phyloP scores from a whole-genome alignment of 2,113 vertebrate genomes.

The Kobus ellipsiprymnus region DNA sequence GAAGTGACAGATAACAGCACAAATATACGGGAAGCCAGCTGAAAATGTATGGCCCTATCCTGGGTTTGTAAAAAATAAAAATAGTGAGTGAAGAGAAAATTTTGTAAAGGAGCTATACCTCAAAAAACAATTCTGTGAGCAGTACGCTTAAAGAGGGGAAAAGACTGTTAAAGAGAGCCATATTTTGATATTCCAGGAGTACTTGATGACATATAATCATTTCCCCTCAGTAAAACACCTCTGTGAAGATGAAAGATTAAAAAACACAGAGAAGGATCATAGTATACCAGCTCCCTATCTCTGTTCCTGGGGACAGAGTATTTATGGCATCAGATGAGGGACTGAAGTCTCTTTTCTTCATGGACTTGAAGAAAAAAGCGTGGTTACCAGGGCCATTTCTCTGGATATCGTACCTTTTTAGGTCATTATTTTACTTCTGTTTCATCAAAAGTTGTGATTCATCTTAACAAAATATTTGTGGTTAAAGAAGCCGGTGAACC shows the following conservation, averaged over 20 bases:
- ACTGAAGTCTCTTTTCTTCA: slow-evolving; percentile 14
- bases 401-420: not conserved
- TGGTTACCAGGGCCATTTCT: not conserved
- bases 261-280: not conserved
- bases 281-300: not conserved
- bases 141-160: not conserved
- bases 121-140: slow-evolving; percentile 24
- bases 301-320: not conserved
- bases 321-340: slow-evolving; percentile 38
- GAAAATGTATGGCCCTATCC: not conserved
- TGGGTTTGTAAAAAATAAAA: not conserved
- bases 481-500: not conserved
- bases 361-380: not conserved
- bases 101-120: not conserved
- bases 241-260: slow-evolving; percentile 61
- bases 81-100: slow-evolving; percentile 15
- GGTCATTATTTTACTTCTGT: slow-evolving; percentile 38
- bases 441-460: slow-evolving; percentile 46
- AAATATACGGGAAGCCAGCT: not conserved
- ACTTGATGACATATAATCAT: slow-evolving; percentile 33
- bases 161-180: not conserved
- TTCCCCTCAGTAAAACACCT: not conserved
- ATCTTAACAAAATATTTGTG: not conserved
- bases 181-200: slow-evolving; percentile 36
- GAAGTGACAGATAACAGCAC: not conserved